Percentiles rank a stretch among this genome's conserved stretches.
Conservation (phyloP, 2,113 vertebrate species). For the Nothobranchius kuhntae region DNA sequence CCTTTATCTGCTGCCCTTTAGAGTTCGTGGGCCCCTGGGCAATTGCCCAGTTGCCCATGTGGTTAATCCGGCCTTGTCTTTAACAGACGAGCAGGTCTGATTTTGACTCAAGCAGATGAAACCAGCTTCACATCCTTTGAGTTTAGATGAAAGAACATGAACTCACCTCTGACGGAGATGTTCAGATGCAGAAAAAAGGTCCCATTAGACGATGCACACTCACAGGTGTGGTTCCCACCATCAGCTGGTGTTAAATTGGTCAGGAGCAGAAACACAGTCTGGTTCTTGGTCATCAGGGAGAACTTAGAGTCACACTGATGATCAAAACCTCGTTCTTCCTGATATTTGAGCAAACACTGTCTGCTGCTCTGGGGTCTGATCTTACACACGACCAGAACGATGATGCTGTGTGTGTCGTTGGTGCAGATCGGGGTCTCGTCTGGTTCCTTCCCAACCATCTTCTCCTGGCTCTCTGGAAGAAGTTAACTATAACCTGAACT, state of each 20-base stretch:
- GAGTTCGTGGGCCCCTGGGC: too few species aligned
- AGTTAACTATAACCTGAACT: not conserved
- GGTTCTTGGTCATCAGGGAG: slow-evolving; percentile 3
- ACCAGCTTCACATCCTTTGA: too few species aligned
- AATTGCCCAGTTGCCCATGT: too few species aligned
- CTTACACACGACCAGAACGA: not conserved
- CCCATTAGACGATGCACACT: accelerated
- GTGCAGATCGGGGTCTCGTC: slow-evolving; percentile 11
- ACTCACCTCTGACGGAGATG: slow-evolving; percentile 31
- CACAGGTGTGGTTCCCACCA: slow-evolving; percentile 30
- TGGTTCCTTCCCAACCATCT: not conserved
- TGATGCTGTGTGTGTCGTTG: accelerated
- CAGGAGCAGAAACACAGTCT: slow-evolving; percentile 41
- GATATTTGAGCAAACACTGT: slow-evolving; percentile 8
- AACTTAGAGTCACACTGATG: slow-evolving; percentile 33
- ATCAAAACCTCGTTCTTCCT: accelerated
- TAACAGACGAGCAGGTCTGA: too few species aligned
- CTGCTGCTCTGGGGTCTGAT: slow-evolving; percentile 13
- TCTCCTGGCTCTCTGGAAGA: slow-evolving; percentile 4
- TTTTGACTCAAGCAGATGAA: too few species aligned
- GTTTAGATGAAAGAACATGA: not conserved
- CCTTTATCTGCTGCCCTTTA: too few species aligned
- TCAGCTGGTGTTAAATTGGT: slow-evolving; percentile 16
- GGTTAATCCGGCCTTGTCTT: too few species aligned
- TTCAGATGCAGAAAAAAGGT: not conserved